Conservation (phyloP, 2,113 vertebrate genomes). For the Polyodon spathula region DNA sequence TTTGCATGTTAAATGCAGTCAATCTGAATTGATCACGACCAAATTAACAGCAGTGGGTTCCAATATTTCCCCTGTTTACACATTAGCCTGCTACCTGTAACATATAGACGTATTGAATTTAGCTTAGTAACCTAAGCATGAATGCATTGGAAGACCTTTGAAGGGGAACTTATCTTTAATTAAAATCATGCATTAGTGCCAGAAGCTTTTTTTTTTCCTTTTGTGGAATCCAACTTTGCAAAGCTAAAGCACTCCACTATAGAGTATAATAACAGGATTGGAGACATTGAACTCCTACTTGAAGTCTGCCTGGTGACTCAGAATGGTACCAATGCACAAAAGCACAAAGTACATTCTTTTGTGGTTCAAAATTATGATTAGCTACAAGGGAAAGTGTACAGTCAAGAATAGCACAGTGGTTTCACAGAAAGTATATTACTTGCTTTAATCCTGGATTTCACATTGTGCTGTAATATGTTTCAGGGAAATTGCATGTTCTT, state of each 20-base stretch:
- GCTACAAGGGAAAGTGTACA: no score
- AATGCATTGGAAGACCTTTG: conserved; percentile 64
- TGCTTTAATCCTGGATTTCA: no score
- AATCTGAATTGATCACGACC: conserved; percentile 86
- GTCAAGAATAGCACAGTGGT: no score
- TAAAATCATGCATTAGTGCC: conserved; percentile 88
- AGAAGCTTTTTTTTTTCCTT: conserved; percentile 36
- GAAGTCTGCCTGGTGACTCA: neutral
- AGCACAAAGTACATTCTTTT: neutral
- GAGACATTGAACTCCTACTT: neutral
- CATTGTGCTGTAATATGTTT: no score
- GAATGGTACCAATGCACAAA: neutral
- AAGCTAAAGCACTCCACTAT: conserved; percentile 16
- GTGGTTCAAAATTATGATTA: no score
- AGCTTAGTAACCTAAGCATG: conserved; percentile 83
- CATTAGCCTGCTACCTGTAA: conserved; percentile 71
- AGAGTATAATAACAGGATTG: neutral
- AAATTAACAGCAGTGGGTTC: conserved; percentile 89
- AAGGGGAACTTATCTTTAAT: conserved; percentile 98
- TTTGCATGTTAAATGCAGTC: conserved; percentile 93
- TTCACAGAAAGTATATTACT: no score
- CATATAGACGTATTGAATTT: conserved; percentile 87
- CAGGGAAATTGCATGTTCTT: no score
- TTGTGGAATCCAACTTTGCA: conserved; percentile 20
- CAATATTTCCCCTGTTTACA: conserved; percentile 80